Evolutionary conservation across 92 coral and sea anemone species (phyloP), one percentile per base, ranked within the genome.

Genomic region (Umimayanthus kanabou): DNA sequence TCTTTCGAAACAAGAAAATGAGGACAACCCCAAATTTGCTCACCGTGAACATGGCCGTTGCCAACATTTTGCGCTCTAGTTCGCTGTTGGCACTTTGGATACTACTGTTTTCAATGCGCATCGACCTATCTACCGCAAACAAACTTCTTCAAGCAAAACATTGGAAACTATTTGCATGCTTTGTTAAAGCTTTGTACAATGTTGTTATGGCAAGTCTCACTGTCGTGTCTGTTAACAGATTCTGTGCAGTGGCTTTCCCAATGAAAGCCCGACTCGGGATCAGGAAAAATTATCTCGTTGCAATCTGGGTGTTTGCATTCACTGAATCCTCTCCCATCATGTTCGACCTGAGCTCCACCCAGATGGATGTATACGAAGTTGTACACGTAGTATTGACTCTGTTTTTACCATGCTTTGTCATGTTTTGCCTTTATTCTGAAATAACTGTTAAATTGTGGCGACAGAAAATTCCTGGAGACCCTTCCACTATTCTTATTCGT

Each of bases 1-100:
- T 81, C 75, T 30, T 6, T 64, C 26, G 73, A 61, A 65, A 61
- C 75, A 39, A 39, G 39, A 39, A 40, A 26, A 16, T 81, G 55
- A 40, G 72, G 6, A 81, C 85, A 81, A 81, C 85, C 22, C 75
- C 85, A 6, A 81, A 81, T 13, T 81, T 33, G 6, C 57, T 81
- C 22, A 40, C 23, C 5, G 58, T 81, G 2, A 81, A 69, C 58
- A 81, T 81, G 85, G 70, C 75, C n/a, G 74, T 64, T 16, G 45
- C 85, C 2, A 69, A 65, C 49, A 43, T 81, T 25, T 65, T 81
- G 37, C 55, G 7, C 20, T 39, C 53, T 18, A 39, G 29, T 9
- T 39, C 53, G 4, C 39, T 61, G 29, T 61, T 81, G 72, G 28
- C 18, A 2, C 0, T 22, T 23, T 0, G 6, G 28, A 73, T 37